Percentiles rank a stretch among this genome's conserved stretches.
Evolutionary conservation across 2,113 vertebrate species (phyloP).

Genomic region (Capreolus pygargus): DNA sequence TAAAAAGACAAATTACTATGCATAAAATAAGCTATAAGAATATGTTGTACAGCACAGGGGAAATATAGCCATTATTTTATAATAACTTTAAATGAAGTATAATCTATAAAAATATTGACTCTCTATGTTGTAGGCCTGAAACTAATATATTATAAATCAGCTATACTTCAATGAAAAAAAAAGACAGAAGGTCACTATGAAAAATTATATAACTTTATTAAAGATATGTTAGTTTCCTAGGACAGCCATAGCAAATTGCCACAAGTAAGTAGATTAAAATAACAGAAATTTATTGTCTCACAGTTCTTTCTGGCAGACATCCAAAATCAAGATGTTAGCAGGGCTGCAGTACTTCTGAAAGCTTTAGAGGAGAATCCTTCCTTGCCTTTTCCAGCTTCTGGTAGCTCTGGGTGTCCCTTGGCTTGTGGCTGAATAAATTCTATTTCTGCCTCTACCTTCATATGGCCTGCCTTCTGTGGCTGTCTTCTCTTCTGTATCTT

Average conservation of each 20-base stretch:
- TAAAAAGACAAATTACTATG: not conserved
- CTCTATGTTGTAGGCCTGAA: not conserved
- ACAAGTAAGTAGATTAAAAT: not conserved
- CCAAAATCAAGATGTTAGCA: not conserved
- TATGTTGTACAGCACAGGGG: not conserved
- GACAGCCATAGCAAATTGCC: not conserved
- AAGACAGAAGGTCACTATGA: not conserved
- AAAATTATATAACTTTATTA: not conserved
- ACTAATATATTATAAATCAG: not conserved
- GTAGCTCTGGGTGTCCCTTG: not conserved
- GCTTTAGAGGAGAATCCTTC: not conserved
- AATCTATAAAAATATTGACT: not conserved
- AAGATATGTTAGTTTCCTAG: not conserved
- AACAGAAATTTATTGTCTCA: not conserved
- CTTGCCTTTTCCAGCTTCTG: not conserved
- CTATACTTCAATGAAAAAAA: not conserved
- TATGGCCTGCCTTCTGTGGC: not conserved
- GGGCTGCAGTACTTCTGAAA: not conserved
- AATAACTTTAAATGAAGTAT: not conserved
- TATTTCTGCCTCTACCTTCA: not conserved
- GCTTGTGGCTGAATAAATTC: not conserved
- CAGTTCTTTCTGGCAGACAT: not conserved
- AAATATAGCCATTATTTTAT: not conserved
- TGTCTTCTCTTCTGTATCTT: not conserved
- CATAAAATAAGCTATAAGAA: not conserved